Evolutionary conservation across 2,113 vertebrate genomes (phyloP).

Genomic region (Oenanthe melanoleuca): DNA sequence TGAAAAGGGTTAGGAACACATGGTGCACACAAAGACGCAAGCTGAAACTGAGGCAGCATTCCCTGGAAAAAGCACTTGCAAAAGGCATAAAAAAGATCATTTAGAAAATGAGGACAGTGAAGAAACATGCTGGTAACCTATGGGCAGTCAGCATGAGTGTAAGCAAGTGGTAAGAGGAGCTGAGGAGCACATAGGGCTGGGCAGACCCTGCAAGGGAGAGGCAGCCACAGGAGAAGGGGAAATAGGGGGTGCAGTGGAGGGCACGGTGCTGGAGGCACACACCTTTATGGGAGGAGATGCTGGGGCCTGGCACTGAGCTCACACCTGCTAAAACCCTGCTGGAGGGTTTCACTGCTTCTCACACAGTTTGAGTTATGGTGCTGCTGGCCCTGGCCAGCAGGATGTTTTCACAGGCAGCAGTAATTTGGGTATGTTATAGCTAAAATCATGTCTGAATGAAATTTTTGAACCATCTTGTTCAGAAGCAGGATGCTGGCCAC

Average conservation of each 20-base stretch:
- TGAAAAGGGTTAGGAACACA: not conserved
- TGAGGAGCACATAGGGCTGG: not conserved
- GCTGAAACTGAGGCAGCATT: not conserved
- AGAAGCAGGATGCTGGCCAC: not conserved
- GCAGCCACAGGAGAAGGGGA: not conserved
- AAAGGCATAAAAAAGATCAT: not conserved
- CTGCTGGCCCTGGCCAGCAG: not conserved
- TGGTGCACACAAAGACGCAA: accelerated
- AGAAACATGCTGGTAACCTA: not conserved
- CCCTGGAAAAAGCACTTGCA: not conserved
- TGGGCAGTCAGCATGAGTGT: accelerated
- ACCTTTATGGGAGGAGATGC: accelerated
- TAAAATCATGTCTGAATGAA: not conserved
- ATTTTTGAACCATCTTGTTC: not conserved
- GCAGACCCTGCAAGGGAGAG: accelerated
- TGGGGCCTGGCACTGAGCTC: not conserved
- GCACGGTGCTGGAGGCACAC: not conserved
- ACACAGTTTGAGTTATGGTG: not conserved
- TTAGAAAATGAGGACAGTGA: not conserved
- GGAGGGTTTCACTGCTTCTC: not conserved
- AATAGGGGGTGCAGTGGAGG: not conserved
- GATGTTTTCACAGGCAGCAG: not conserved
- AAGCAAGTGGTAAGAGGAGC: not conserved
- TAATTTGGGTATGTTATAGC: not conserved
- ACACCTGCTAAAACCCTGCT: not conserved